Evolutionary conservation across 1,140 invertebrate genomes (phyloP).

Genomic region (Formica selysi): DNA sequence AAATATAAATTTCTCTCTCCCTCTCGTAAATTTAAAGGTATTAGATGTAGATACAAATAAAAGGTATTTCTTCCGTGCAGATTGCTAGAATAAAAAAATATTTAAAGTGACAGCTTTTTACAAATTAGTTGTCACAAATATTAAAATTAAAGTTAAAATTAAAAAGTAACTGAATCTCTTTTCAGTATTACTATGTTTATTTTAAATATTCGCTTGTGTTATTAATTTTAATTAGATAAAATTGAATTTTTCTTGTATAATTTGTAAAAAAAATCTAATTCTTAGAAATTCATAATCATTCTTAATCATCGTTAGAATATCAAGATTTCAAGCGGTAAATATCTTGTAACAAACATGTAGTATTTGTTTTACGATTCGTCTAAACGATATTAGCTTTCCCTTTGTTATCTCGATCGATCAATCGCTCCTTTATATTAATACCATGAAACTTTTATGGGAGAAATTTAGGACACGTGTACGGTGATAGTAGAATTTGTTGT

Average conservation of each 20-base stretch:
- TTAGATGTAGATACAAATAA: background rate
- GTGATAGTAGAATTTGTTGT: slow-evolving; percentile 3
- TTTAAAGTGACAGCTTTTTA: background rate
- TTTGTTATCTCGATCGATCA: slow-evolving; percentile 7
- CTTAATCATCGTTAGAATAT: no score
- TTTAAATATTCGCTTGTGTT: no score
- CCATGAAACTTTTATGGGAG: slow-evolving; percentile 66
- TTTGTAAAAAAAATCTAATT: no score
- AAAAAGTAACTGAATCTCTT: background rate
- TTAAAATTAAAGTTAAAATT: background rate
- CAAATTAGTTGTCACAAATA: background rate
- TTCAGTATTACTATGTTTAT: no score
- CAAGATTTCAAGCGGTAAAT: slow-evolving; percentile 1
- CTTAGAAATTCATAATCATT: no score
- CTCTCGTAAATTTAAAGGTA: background rate
- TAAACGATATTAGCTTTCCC: background rate
- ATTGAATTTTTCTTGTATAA: background rate
- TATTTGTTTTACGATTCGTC: background rate
- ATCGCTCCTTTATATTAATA: slow-evolving; percentile 29
- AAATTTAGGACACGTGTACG: slow-evolving; percentile 48
- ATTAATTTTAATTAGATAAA: background rate
- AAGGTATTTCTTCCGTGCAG: background rate
- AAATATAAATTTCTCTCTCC: background rate
- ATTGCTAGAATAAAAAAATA: background rate
- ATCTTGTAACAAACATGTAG: background rate